Evolutionary conservation across 2,888 invertebrate genomes (phyloP).

Genomic region (Sarcophaga carnaria): DNA sequence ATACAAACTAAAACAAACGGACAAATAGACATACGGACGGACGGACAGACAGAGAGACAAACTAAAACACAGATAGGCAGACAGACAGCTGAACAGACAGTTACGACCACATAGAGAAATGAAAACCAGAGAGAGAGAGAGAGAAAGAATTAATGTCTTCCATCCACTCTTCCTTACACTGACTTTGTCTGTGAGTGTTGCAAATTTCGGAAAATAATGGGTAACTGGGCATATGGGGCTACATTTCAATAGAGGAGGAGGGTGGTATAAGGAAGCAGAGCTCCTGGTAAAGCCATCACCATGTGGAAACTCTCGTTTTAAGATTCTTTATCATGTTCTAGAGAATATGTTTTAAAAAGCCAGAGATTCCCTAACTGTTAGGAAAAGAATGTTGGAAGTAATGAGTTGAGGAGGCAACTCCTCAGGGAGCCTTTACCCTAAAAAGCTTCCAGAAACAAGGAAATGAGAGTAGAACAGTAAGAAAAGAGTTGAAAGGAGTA

Average conservation of each 20-base stretch:
- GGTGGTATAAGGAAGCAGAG: neutral
- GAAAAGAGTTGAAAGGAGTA: too few relatives aligned
- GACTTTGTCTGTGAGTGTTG: neutral
- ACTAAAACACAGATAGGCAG: neutral
- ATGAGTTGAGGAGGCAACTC: too few relatives aligned
- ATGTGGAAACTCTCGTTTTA: neutral
- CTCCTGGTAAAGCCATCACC: neutral
- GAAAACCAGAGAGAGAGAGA: neutral
- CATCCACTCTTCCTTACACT: neutral
- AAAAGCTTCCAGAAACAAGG: too few relatives aligned
- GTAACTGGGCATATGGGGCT: neutral
- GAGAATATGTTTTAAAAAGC: neutral
- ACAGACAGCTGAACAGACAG: neutral
- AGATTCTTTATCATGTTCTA: neutral
- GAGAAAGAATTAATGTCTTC: neutral
- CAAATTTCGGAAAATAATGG: neutral
- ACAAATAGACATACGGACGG: neutral
- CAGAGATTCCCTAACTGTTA: neutral
- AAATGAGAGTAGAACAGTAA: too few relatives aligned
- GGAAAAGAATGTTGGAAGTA: too few relatives aligned
- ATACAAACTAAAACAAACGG: conserved; percentile 54
- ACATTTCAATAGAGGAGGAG: neutral
- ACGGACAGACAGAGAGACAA: neutral
- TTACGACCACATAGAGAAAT: neutral
- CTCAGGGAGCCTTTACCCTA: too few relatives aligned